These are phyloP conservation scores for Thereva nobilitata DNA, from an alignment of 2,888 invertebrate species.

Conservation along the genomic window DNA sequence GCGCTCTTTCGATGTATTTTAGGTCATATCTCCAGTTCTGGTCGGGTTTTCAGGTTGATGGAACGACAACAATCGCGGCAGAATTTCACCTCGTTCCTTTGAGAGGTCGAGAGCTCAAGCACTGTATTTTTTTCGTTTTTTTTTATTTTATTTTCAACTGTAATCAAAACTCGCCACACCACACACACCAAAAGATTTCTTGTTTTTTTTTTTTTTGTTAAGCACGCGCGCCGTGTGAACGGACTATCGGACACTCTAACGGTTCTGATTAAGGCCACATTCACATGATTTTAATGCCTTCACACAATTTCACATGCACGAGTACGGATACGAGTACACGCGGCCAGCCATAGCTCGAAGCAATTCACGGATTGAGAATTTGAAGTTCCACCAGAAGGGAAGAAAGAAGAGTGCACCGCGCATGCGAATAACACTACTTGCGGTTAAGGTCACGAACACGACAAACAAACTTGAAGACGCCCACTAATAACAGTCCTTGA, in stretches of 20 bases:
- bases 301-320: slow-evolving; percentile 31
- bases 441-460: too few species aligned
- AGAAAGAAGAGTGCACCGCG: neutral
- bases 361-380: slow-evolving; percentile 10
- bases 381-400: slow-evolving; percentile 4
- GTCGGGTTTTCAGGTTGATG: slow-evolving; percentile 30
- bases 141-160: neutral
- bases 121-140: slow-evolving; percentile 11
- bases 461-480: too few species aligned
- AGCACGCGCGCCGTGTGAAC: slow-evolving; percentile 42
- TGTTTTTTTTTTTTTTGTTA: slow-evolving; percentile 12
- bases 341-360: slow-evolving; percentile 20
- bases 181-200: neutral
- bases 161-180: slow-evolving; percentile 7
- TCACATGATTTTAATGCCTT: slow-evolving; percentile 34
- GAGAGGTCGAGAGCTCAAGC: slow-evolving; percentile 9
- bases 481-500: too few species aligned
- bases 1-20: slow-evolving; percentile 29
- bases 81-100: slow-evolving; percentile 34
- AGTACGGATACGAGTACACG: slow-evolving; percentile 10
- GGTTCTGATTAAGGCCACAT: slow-evolving; percentile 57
- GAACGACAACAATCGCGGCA: slow-evolving; percentile 29
- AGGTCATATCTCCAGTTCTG: slow-evolving; percentile 33
- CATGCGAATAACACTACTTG: neutral
- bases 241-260: slow-evolving; percentile 48